Base-by-base conservation (phyloP, 2,797 vertebrate species). In the Alectoris magna region DNA sequence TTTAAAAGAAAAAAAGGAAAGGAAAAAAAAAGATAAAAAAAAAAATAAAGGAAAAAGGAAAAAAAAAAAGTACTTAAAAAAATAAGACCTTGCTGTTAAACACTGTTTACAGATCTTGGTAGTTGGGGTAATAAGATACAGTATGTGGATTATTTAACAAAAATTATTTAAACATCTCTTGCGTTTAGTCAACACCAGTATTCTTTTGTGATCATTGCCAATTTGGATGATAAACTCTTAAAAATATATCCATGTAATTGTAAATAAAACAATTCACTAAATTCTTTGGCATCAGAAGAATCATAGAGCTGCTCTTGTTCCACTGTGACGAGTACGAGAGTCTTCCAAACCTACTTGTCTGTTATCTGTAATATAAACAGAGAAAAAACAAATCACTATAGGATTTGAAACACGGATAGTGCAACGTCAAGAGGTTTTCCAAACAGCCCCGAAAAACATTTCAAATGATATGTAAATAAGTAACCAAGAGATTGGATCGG, bases 271-370 rank as follows among this genome's bases (percentile, higher is more conserved):
- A 95, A 95, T 95, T 93, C 93, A 91, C 93, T 91, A 95, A 95
- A 93, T 97, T 98, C 98, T 99, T 98, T 99, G 98, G 98, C 98
- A 98, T 98, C 97, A 97, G 97, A 89, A 94, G 85, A 95, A 98
- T 99, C 98, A 99, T 97, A 98, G 98, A 90, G 98, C 98, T 96
- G 98, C 97, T 93, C 98, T 96, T 95, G 98, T 97, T 98, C 98
- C 97, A 91, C 98, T 99, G 98, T 99, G 99, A 84, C 99, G 99
- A 49, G 99, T 99, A 85, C 99, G 99, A 88, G 99, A 99, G 97
- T 99, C 98, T 98, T 99, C 99, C 98, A 99, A 97, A 97, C 98
- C 97, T 78, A 97, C 98, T 70, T 98, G 98, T 77, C 98, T 98
- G 97, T 99, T 99, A 98, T 99, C 99, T 99, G 98, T 68, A 98